Conservation (phyloP, 2,113 vertebrate species). For the Siphamia tubifer region DNA sequence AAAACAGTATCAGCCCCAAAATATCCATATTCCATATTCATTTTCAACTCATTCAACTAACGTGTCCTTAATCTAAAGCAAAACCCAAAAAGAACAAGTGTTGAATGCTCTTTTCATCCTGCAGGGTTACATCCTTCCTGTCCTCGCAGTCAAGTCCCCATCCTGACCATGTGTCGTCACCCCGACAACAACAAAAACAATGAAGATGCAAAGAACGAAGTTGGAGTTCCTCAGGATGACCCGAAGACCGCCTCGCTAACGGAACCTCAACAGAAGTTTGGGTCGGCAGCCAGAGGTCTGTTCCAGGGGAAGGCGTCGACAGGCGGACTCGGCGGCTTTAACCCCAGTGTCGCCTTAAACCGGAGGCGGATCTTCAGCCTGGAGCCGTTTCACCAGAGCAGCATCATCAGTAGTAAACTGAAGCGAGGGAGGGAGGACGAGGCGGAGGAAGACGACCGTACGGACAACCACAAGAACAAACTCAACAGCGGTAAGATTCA, state of each 20-base stretch:
- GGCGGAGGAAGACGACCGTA: background rate
- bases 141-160: constrained; percentile 30
- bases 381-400: constrained; percentile 64
- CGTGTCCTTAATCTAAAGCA: no score
- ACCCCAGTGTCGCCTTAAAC: background rate
- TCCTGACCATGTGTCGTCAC: constrained; percentile 34
- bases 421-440: constrained; percentile 42
- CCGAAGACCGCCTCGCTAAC: background rate
- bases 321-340: background rate
- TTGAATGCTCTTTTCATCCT: background rate
- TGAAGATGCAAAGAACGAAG: background rate
- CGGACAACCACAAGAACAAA: background rate
- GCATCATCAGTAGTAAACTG: constrained; percentile 38
- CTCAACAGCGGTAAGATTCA: background rate
- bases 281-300: background rate
- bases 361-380: constrained; percentile 36
- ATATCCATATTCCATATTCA: no score
- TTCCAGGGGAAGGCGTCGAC: constrained; percentile 2
- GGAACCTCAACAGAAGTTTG: background rate
- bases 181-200: background rate
- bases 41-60: no score
- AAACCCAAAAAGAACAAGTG: no score
- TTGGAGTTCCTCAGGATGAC: background rate
- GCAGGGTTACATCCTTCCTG: constrained; percentile 26
- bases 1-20: no score